Conservation (phyloP, 2,797 vertebrate genomes). For the Hippoglossus hippoglossus region DNA sequence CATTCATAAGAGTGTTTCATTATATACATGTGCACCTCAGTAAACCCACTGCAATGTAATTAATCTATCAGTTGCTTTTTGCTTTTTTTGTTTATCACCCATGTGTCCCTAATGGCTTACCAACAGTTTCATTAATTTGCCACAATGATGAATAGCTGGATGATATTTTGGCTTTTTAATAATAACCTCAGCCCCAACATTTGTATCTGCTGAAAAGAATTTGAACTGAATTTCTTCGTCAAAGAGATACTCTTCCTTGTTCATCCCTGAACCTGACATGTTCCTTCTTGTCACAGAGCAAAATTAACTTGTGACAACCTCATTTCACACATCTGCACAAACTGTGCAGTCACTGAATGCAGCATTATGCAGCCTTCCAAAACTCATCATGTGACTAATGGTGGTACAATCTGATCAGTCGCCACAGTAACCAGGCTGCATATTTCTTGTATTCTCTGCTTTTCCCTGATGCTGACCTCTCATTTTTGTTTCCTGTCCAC, state of each 20-base stretch:
- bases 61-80: slow-evolving; percentile 31
- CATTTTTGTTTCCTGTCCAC: slow-evolving; percentile 72
- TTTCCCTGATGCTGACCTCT: slow-evolving; percentile 79
- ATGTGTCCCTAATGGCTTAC: slow-evolving; percentile 17
- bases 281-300: slow-evolving; percentile 72
- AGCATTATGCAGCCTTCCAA: slow-evolving; percentile 76
- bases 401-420: slow-evolving; percentile 37
- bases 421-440: slow-evolving; percentile 66
- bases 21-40: slow-evolving; percentile 17
- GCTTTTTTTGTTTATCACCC: slow-evolving; percentile 23
- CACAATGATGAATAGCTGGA: slow-evolving; percentile 35
- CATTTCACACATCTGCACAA: slow-evolving; percentile 64
- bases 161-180: slow-evolving; percentile 17
- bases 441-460: slow-evolving; percentile 81
- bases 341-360: slow-evolving; percentile 71
- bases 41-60: slow-evolving; percentile 27
- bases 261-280: slow-evolving; percentile 61
- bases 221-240: not conserved
- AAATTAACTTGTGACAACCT: slow-evolving; percentile 75
- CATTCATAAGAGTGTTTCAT: slow-evolving; percentile 11
- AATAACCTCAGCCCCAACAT: slow-evolving; percentile 3
- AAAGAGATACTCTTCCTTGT: slow-evolving; percentile 50
- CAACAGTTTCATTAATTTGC: slow-evolving; percentile 44
- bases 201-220: not conserved
- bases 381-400: slow-evolving; percentile 27